Base-by-base conservation (phyloP, 2,113 vertebrate genomes). In the Larimichthys polyactis region DNA sequence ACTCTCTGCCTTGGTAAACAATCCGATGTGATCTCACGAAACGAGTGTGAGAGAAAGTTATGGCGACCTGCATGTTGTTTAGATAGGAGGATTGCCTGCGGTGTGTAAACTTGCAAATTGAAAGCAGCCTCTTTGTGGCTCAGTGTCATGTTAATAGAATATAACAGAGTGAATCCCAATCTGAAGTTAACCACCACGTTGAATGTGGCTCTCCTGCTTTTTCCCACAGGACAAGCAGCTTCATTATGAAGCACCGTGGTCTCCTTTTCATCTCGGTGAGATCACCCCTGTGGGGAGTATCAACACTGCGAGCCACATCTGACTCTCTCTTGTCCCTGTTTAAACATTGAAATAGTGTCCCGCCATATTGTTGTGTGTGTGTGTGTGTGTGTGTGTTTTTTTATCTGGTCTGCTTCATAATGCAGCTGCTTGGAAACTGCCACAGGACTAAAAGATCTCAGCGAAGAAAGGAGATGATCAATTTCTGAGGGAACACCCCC, bases 241-340 rank as follows among this genome's bases (percentile, higher is more conserved):
- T 94, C 89, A 94, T 94, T 93, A 94, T 84, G 89, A 86, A 82
- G 83, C 85, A 52, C 81, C 36, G 48, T 68, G 86, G 87, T 88
- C 78, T 89, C 78, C 87, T 84, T 92, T 89, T 90, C 86, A 92
- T 88, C 81, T 85, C n/a, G 60, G 57, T 82, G 89, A 92, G 89
- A 90, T 85, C 81, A 89, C 77, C 88, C 91, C 91, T 87, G 90
- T 87, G 89, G 92, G 90, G 90, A 92, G 85, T 84, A 89, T 93
- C 85, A 91, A 90, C 89, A 87, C 81, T 68, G 79, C 36, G 40
- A 80, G 85, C 88, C 89, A 83, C 85, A 91, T 90, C 89, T 89
- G 91, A 91, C 55, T 68, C 89, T 92, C 86, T 74, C 78, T 89
- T 62, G 83, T 84, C 85, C 81, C 86, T 86, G 84, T 92, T 94